These are phyloP conservation scores for Sminthopsis crassicaudata DNA, from an alignment of 2,113 vertebrate genomes.

Conservation along the genomic window DNA sequence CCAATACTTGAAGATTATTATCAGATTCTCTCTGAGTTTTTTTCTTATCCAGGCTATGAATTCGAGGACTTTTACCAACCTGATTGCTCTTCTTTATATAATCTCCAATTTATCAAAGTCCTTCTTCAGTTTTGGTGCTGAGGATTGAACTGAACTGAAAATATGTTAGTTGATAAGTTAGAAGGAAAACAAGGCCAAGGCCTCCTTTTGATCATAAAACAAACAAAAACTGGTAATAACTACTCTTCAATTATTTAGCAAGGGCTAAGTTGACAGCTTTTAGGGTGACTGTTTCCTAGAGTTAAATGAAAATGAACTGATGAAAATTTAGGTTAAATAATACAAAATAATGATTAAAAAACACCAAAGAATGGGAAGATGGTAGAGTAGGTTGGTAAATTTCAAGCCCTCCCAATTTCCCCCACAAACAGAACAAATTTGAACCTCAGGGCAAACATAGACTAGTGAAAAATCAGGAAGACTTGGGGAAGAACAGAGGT, in stretches of 20 bases:
- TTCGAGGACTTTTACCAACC: neutral
- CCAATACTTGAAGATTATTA: neutral
- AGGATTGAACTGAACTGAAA: neutral
- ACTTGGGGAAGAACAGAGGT: too few species aligned
- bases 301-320: neutral
- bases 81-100: neutral
- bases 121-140: neutral
- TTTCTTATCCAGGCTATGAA: neutral
- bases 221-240: neutral
- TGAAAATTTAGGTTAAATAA: conserved; percentile 31
- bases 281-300: neutral
- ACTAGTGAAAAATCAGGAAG: too few species aligned
- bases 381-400: too few species aligned
- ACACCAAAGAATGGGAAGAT: neutral
- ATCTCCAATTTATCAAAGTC: neutral
- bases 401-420: too few species aligned
- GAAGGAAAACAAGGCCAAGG: neutral
- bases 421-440: too few species aligned
- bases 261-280: neutral
- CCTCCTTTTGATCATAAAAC: conserved; percentile 12
- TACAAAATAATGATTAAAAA: neutral
- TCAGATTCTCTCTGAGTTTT: neutral
- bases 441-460: too few species aligned
- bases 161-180: conserved; percentile 7
- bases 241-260: conserved; percentile 16